These are phyloP conservation scores for Lampris megalopsis DNA, from an alignment of 2,113 vertebrate genomes.

Conservation along the genomic window DNA sequence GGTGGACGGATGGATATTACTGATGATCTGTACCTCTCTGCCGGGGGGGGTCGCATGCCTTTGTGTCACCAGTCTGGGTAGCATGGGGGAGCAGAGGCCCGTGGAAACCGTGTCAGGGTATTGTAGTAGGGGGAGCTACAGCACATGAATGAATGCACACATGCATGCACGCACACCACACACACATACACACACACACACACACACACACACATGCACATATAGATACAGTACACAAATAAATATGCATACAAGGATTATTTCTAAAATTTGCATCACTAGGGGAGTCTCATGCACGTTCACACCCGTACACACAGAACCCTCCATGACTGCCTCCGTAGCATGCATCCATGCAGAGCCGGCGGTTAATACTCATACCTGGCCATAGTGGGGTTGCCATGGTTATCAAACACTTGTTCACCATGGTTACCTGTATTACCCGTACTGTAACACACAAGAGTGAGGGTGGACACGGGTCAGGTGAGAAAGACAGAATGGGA, in stretches of 20 bases:
- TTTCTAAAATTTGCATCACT: too few relatives aligned
- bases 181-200: not conserved
- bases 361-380: constrained; percentile 78
- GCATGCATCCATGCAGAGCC: constrained; percentile 34
- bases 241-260: not conserved
- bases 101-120: constrained; percentile 82
- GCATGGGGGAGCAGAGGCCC: constrained; percentile 82
- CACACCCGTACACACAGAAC: not conserved
- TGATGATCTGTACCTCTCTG: constrained; percentile 65
- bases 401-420: constrained; percentile 85
- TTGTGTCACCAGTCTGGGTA: constrained; percentile 77
- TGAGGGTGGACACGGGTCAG: constrained; percentile 21
- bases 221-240: too few relatives aligned
- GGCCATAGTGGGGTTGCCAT: constrained; percentile 85
- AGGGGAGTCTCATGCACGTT: not conserved
- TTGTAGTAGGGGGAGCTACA: constrained; percentile 78
- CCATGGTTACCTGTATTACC: constrained; percentile 90
- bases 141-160: not conserved
- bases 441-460: constrained; percentile 89
- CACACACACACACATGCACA: too few relatives aligned
- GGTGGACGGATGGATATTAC: constrained; percentile 17
- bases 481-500: constrained; percentile 23
- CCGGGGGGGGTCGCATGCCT: constrained; percentile 27
- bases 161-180: constrained; percentile 25
- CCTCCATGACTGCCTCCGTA: constrained; percentile 36